Conservation (phyloP, 2,113 vertebrate species). For the Sinocyclocheilus anophthalmus region DNA sequence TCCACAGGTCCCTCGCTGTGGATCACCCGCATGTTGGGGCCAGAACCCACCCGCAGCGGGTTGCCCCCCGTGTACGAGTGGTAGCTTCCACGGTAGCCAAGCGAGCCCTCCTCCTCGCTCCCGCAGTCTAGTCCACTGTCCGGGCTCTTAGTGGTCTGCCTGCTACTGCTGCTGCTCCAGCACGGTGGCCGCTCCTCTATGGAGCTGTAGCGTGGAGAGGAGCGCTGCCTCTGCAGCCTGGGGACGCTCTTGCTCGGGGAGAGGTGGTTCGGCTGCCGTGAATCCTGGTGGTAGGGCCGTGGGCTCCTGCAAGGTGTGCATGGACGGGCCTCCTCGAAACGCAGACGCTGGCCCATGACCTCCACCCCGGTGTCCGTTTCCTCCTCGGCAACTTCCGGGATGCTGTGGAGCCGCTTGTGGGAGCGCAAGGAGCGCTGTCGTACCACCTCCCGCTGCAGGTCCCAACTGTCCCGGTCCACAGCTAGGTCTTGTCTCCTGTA, state of each 20-base stretch:
- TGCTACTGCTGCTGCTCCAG: conserved; percentile 69
- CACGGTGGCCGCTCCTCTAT: conserved; percentile 64
- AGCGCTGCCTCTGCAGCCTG: conserved; percentile 71
- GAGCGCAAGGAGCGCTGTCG: conserved; percentile 82
- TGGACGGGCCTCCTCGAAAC: conserved; percentile 68
- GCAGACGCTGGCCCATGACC: conserved; percentile 69
- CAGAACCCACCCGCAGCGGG: conserved; percentile 63
- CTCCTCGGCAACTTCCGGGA: conserved; percentile 95
- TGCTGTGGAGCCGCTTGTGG: conserved; percentile 91
- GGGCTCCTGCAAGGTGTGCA: conserved; percentile 65
- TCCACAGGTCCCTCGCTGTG: conserved; percentile 78
- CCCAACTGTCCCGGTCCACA: conserved; percentile 80
- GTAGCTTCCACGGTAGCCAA: conserved; percentile 71
- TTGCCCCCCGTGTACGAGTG: conserved; percentile 58
- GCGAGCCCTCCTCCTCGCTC: conserved; percentile 88
- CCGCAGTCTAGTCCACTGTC: conserved; percentile 96
- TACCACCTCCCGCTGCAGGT: conserved; percentile 84
- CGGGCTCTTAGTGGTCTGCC: conserved; percentile 84
- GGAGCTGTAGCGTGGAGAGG: conserved; percentile 72
- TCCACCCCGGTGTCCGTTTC: conserved; percentile 74
- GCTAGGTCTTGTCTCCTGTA: conserved; percentile 78
- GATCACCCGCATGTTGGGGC: conserved; percentile 71
- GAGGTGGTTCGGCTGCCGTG: conserved; percentile 64
- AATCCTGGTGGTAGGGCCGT: conserved; percentile 68
- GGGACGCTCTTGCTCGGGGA: conserved; percentile 61